These are phyloP conservation scores for Syngnathus acus DNA, from an alignment of 2,797 vertebrate species.

Conservation along the genomic window DNA sequence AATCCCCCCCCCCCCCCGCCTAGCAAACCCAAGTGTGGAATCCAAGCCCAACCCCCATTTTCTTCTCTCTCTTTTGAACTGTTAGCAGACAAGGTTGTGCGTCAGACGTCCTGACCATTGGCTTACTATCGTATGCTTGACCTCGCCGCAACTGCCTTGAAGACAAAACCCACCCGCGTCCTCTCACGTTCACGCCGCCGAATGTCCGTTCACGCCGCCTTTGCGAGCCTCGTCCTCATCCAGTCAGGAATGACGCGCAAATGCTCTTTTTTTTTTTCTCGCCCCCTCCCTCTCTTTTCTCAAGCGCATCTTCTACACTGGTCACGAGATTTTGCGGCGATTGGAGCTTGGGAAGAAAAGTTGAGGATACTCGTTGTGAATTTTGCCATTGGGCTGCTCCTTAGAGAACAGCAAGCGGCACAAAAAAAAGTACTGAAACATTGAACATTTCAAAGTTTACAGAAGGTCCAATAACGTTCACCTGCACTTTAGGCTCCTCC, in stretches of 20 bases:
- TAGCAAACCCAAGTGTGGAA: conserved; percentile 40
- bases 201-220: neutral
- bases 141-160: conserved; percentile 24
- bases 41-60: conserved; percentile 28
- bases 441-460: neutral
- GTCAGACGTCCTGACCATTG: neutral
- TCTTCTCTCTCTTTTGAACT: conserved; percentile 22
- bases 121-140: neutral
- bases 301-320: neutral
- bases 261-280: neutral
- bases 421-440: neutral
- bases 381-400: neutral
- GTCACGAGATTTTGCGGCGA: neutral
- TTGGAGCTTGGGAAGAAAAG: neutral
- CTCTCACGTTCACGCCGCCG: neutral
- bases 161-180: conserved; percentile 16
- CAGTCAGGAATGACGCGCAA: neutral
- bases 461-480: neutral
- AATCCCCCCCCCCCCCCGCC: conserved; percentile 14
- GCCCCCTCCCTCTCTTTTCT: too few relatives aligned
- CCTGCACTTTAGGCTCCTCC: neutral
- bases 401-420: neutral
- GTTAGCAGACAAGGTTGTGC: conserved; percentile 28
- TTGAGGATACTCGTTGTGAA: neutral
- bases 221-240: neutral